Conservation (phyloP, 2,797 vertebrate species). For the Enteromius radiatus region DNA sequence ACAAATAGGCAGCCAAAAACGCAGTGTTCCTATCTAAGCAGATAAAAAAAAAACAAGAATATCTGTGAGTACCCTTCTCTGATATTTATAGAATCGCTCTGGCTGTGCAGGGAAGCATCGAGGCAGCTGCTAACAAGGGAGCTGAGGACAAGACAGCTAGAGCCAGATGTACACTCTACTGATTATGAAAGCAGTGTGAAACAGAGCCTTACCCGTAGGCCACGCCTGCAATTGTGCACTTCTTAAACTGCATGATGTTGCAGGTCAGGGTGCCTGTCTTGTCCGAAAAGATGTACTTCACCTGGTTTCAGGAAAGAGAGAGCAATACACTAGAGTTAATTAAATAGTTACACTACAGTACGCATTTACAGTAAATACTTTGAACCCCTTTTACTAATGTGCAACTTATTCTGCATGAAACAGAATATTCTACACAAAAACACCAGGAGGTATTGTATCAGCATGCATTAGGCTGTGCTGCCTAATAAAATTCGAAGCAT, state of each 20-base stretch:
- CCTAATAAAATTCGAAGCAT: neutral
- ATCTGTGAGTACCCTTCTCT: constrained; percentile 40
- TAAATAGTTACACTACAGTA: neutral
- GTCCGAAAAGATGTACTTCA: constrained; percentile 99
- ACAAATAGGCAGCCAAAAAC: constrained; percentile 18
- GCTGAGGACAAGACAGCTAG: constrained; percentile 64
- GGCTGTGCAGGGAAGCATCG: constrained; percentile 64
- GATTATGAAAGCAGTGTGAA: constrained; percentile 67
- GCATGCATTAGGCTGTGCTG: neutral
- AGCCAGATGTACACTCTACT: constrained; percentile 68
- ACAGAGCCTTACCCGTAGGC: constrained; percentile 88
- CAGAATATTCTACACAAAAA: neutral
- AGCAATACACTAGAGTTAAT: neutral
- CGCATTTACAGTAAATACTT: neutral
- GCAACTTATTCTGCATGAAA: neutral
- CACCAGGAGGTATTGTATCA: neutral
- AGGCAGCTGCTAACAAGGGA: constrained; percentile 74
- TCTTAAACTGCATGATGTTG: constrained; percentile 99
- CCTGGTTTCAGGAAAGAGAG: constrained; percentile 74
- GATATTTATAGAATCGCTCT: constrained; percentile 74
- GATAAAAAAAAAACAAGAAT: constrained; percentile 20
- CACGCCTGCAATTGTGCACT: constrained; percentile 95
- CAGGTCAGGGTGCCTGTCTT: constrained; percentile 98
- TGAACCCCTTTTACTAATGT: neutral
- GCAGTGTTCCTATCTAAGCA: constrained; percentile 1